A percentile compares a stretch with the other conserved stretches of the same genome.
Conservation (phyloP, 2,888 invertebrate genomes). For the Chironomus riparius region DNA sequence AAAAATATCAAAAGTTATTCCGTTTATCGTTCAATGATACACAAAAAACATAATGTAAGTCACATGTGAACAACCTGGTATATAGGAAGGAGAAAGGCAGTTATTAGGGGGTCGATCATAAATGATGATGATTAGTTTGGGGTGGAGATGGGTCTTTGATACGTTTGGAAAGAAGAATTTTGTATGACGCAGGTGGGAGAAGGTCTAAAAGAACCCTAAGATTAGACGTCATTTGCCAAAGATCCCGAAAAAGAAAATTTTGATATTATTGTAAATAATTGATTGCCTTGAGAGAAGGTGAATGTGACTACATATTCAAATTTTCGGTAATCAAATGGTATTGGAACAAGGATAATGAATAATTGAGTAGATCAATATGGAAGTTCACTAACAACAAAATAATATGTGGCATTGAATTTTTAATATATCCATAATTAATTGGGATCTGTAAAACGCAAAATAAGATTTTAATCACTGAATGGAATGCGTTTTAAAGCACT, state of each 20-base stretch:
- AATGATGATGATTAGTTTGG: too few relatives aligned
- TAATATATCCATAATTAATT: neutral
- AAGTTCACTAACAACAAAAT: neutral
- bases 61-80: neutral
- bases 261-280: too few relatives aligned
- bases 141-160: too few relatives aligned
- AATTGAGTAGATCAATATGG: neutral
- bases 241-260: too few relatives aligned
- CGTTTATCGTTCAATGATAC: neutral
- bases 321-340: conserved; percentile 18
- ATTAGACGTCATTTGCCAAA: too few relatives aligned
- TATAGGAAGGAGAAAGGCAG: too few relatives aligned
- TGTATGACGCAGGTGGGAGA: too few relatives aligned
- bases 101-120: too few relatives aligned
- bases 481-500: neutral
- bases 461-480: too few relatives aligned
- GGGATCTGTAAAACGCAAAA: neutral
- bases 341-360: conserved; percentile 24
- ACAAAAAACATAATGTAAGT: neutral
- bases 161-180: too few relatives aligned
- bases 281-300: neutral
- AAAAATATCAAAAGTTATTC: neutral
- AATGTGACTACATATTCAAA: neutral
- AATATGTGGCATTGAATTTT: conserved; percentile 13
- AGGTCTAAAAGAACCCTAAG: too few relatives aligned